Percentiles rank a stretch among this genome's conserved stretches.
Conservation (phyloP, 1,140 invertebrate genomes). For the Hormaphis cornu region DNA sequence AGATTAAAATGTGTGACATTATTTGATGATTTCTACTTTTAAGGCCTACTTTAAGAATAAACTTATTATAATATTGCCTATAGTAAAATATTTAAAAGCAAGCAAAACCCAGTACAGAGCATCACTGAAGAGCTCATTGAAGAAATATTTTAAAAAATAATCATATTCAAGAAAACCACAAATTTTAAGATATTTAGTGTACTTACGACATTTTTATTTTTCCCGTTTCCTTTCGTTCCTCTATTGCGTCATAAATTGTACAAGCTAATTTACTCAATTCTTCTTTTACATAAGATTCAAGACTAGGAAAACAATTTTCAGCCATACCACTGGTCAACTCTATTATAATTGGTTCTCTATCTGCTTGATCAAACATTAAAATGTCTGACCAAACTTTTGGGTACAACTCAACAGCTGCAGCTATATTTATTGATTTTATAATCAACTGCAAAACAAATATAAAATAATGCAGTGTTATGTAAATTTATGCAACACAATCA, state of each 20-base stretch:
- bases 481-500: too few relatives aligned
- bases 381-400: slow-evolving; percentile 71
- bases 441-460: slow-evolving; percentile 40
- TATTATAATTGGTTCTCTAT: slow-evolving; percentile 9
- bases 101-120: too few relatives aligned
- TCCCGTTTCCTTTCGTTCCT: slow-evolving; percentile 14
- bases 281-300: not conserved
- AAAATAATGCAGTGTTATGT: not conserved
- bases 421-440: slow-evolving; percentile 52
- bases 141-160: too few relatives aligned
- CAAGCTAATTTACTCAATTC: slow-evolving; percentile 3
- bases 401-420: slow-evolving; percentile 53
- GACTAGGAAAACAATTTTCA: slow-evolving; percentile 7
- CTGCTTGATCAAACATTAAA: slow-evolving; percentile 52
- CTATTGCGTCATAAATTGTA: slow-evolving; percentile 11
- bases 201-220: slow-evolving; percentile 28
- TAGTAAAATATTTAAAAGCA: too few relatives aligned
- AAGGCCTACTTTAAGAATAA: too few relatives aligned
- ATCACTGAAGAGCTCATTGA: too few relatives aligned
- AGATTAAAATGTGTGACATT: too few relatives aligned
- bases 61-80: too few relatives aligned
- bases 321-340: slow-evolving; percentile 18
- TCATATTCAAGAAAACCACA: not conserved
- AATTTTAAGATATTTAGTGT: not conserved
- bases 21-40: too few relatives aligned